These are phyloP conservation scores for Ditylenchus dipsaci DNA, from an alignment of 1,140 invertebrate species.

Conservation along the genomic window DNA sequence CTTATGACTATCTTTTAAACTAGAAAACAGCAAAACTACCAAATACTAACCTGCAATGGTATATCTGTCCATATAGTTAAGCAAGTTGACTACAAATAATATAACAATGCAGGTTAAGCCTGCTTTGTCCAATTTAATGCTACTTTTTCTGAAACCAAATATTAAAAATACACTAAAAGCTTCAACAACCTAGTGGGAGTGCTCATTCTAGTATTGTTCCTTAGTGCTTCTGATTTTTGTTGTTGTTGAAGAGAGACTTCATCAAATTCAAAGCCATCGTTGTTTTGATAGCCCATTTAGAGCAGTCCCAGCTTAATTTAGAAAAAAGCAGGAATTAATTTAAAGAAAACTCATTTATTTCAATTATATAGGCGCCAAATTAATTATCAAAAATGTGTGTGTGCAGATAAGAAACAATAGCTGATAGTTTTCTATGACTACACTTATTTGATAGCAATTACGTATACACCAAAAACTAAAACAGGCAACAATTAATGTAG, in stretches of 20 bases:
- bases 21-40: no score
- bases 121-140: neutral
- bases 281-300: neutral
- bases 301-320: neutral
- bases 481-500: no score
- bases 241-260: neutral
- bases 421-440: neutral
- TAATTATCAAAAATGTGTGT: neutral
- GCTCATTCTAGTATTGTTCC: neutral
- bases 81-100: constrained; percentile 37
- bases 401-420: neutral
- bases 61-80: constrained; percentile 45
- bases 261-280: neutral
- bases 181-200: neutral
- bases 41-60: constrained; percentile 34
- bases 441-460: neutral
- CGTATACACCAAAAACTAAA: neutral
- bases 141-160: neutral
- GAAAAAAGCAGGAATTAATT: neutral
- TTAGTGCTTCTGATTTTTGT: neutral
- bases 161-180: neutral
- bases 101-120: constrained; percentile 13
- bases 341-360: neutral
- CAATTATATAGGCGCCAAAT: neutral
- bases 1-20: no score